A percentile compares a stretch with the other conserved stretches of the same genome.
Evolutionary conservation across 2,888 invertebrate genomes (phyloP).

Genomic region (Mesorhabditis belari): DNA sequence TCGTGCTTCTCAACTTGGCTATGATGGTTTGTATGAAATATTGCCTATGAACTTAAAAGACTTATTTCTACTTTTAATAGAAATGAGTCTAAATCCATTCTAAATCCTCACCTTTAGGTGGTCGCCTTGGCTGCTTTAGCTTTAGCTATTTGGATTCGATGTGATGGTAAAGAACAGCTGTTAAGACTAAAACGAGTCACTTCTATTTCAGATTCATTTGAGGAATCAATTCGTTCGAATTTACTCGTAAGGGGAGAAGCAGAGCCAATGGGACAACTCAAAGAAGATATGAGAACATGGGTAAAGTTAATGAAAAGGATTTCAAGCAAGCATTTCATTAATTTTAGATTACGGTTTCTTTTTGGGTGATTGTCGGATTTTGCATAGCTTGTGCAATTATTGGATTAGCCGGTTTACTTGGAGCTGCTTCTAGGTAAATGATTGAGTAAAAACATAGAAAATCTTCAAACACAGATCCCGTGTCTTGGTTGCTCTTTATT

Average conservation of each 20-base stretch:
- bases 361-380: slow-evolving; percentile 46
- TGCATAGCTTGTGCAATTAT: slow-evolving; percentile 29
- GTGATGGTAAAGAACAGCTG: slow-evolving; percentile 15
- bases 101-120: slow-evolving; percentile 22
- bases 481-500: slow-evolving; percentile 8
- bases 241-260: slow-evolving; percentile 17
- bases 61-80: background rate
- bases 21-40: background rate
- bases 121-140: slow-evolving; percentile 36
- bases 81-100: background rate
- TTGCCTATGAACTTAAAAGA: background rate
- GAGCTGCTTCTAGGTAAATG: slow-evolving; percentile 6
- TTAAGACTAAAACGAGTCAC: background rate
- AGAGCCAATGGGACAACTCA: slow-evolving; percentile 21
- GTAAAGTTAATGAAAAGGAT: no score
- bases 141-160: slow-evolving; percentile 39
- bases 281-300: slow-evolving; percentile 28
- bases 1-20: background rate
- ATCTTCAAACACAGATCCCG: background rate
- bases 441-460: slow-evolving; percentile 8
- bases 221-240: slow-evolving; percentile 30
- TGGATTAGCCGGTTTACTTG: slow-evolving; percentile 35
- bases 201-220: slow-evolving; percentile 19
- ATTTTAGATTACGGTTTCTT: slow-evolving; percentile 37
- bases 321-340: no score